Conservation (phyloP, 2,797 vertebrate species). For the Pseudochaenichthys georgianus region DNA sequence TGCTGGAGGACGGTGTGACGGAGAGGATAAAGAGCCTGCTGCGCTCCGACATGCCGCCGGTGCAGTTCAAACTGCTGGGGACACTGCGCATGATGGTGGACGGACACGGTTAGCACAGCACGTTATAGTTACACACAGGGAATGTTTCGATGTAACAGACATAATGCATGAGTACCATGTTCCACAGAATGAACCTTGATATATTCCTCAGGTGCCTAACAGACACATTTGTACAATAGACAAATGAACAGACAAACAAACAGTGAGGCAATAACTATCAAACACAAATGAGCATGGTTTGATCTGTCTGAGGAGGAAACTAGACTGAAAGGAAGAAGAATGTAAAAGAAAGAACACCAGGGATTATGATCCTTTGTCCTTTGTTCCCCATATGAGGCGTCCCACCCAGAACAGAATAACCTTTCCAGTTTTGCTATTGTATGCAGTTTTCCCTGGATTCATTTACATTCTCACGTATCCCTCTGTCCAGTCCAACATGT, state of each 20-base stretch:
- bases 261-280: background rate
- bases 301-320: too few relatives aligned
- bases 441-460: background rate
- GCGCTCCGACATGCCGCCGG: conserved; percentile 89
- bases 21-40: conserved; percentile 88
- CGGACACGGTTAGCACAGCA: conserved; percentile 87
- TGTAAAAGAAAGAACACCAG: background rate
- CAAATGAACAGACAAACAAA: background rate
- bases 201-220: too few relatives aligned
- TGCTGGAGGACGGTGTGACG: conserved; percentile 88
- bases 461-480: background rate
- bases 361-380: background rate
- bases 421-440: too few relatives aligned
- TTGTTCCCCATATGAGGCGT: too few relatives aligned
- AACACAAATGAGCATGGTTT: background rate
- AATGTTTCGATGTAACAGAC: too few relatives aligned
- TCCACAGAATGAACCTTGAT: background rate
- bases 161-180: background rate
- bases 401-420: too few relatives aligned
- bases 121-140: too few relatives aligned
- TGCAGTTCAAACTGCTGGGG: conserved; percentile 90
- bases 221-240: too few relatives aligned
- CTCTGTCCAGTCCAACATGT: too few relatives aligned
- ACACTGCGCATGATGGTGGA: conserved; percentile 91
- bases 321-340: too few relatives aligned